Evolutionary conservation across 2,888 invertebrate genomes (phyloP), one percentile per base, ranked within the genome.

Genomic region (Athripsodes cinereus): DNA sequence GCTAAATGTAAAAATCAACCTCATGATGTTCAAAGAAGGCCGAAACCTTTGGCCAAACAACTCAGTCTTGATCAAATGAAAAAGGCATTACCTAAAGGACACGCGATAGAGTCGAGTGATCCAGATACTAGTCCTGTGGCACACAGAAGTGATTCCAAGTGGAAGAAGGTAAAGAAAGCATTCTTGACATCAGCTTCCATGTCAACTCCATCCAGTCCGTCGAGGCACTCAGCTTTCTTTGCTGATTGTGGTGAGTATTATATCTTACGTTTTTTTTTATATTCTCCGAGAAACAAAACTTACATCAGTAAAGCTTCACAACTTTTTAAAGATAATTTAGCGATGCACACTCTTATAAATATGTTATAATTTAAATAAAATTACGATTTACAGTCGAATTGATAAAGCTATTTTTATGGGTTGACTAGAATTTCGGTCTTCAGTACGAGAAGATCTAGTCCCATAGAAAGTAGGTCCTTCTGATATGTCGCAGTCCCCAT

Each of bases 121-220:
- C 67, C 69, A n/a, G 72, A 71, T 57, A 70, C 78, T 22, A 68
- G 69, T 1, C 79, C 78, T 1, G 75, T 73, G 67, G 72, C 78
- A 65, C 76, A 81, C 22, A 77, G 81, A 18, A 74, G 81, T 22
- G 76, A 81, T 65, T 87, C 87, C 59, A 86, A 86, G 71, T 89
- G 88, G 88, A 82, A 81, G 50, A 84, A 85, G 69, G 86, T 88
- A 60, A 86, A 90, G 72, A 76, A 86, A 67, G 85, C 87, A 26
- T 87, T 87, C 72, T 76, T 87, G 56, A 82, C 82, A 0, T 80
- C 80, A 1, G 73, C 79, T 0, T 78, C 79, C 2, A 75, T 75
- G 2, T 86, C 86, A 3, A 84, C 86, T 18, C 87, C 88, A 1
- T 85, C 85, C 59, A 87, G 86, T 68, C 87, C 87, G 0, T 83